phyloP scores from a whole-genome alignment of 2,113 vertebrate genomes.

The Colinus virginianus region DNA sequence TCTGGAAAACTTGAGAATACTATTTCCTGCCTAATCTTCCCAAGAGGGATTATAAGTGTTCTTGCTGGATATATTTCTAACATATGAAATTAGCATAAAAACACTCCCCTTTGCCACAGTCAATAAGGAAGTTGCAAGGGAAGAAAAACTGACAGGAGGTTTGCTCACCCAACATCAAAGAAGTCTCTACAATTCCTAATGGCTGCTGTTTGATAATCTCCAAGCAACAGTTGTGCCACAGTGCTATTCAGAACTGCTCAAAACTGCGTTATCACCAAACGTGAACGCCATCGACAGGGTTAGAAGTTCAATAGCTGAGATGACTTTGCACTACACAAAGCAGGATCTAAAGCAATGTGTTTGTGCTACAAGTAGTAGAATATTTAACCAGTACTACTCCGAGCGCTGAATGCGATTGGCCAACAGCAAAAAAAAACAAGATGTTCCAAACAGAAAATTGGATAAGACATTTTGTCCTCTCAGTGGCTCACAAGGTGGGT shows the following conservation, averaged over 20 bases:
- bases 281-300: not conserved
- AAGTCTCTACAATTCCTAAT: not conserved
- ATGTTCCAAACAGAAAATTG: not conserved
- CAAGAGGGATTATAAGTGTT: not conserved
- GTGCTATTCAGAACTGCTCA: not conserved
- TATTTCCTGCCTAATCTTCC: not conserved
- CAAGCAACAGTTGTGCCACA: not conserved
- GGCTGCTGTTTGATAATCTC: not conserved
- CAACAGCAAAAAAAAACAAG: not conserved
- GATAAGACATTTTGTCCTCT: not conserved
- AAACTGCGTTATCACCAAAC: not conserved
- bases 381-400: constrained; percentile 19
- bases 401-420: not conserved
- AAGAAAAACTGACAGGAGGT: not conserved
- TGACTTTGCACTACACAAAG: not conserved
- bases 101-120: not conserved
- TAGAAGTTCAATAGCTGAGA: constrained; percentile 3
- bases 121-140: not conserved
- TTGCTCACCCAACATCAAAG: not conserved
- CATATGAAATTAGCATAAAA: not conserved
- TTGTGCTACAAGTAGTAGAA: not conserved
- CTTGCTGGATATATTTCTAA: not conserved
- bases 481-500: not conserved
- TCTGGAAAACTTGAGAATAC: not conserved
- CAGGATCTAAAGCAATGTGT: not conserved